A percentile compares a stretch with the other conserved stretches of the same genome.
Conservation (phyloP, 2,113 vertebrate genomes). For the Petromus typicus region DNA sequence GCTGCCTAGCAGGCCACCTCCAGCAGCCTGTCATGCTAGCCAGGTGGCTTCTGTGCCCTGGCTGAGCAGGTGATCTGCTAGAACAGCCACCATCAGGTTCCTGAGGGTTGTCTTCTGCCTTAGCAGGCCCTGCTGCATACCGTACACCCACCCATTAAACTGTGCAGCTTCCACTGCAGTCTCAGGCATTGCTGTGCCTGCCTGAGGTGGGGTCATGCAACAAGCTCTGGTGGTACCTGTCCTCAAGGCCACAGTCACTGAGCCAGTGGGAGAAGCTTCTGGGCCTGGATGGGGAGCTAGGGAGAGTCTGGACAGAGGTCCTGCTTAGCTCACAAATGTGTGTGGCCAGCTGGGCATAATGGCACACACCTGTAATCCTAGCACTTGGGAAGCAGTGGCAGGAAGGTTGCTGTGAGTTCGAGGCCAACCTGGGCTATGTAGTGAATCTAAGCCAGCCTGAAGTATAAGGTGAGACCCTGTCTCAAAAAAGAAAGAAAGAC, state of each 20-base stretch:
- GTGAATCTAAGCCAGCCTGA: too few species aligned
- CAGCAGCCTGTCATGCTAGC: background rate
- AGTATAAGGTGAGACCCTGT: too few species aligned
- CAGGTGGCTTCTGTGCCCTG: background rate
- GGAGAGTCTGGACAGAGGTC: background rate
- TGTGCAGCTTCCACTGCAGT: background rate
- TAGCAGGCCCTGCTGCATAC: background rate
- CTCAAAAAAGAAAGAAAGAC: too few species aligned
- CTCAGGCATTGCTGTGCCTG: background rate
- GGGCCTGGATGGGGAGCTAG: background rate
- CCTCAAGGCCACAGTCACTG: background rate
- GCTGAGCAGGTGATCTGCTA: background rate
- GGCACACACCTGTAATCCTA: too few species aligned
- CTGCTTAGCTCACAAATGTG: background rate
- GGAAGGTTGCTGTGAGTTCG: too few species aligned
- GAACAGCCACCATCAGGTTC: background rate
- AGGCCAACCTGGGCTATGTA: too few species aligned
- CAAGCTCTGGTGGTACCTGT: background rate
- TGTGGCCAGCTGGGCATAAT: background rate
- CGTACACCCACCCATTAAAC: background rate
- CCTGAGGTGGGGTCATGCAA: background rate
- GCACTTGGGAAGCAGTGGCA: too few species aligned
- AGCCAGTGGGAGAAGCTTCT: background rate
- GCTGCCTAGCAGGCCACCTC: background rate
- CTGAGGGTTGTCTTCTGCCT: background rate